Base-by-base conservation (phyloP, 2,888 invertebrate species). In the Parasteatoda lunata region DNA sequence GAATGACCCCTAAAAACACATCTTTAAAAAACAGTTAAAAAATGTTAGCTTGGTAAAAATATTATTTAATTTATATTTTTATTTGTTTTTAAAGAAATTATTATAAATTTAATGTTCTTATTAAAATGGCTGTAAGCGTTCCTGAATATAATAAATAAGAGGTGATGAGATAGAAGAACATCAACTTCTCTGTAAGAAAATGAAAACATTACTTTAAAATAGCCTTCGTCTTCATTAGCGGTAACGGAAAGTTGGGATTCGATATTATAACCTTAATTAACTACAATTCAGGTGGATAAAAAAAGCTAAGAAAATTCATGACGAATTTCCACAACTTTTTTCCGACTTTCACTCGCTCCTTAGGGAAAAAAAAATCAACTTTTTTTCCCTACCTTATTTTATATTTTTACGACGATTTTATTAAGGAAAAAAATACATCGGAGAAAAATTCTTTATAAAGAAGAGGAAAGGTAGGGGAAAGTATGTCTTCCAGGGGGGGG, bases 251-350 rank as follows among this genome's bases (percentile, higher is more conserved):
- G 65, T n/a, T 30, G 11, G 52, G 79, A 54, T 48, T 15, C 64
- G 13, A 76, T 77, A 80, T 85, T 85, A 80, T 76, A 85, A 77
- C 85, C 64, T 85, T 85, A 85, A 85, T 85, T 85, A 85, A 85
- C 75, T 80, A 80, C 85, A 76, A 85, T 85, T 80, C 80, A 75
- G 70, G 76, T 80, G 85, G 77, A 71, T 85, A 80, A 85, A 85
- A 75, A 59, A 59, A 68, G 64, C 69, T 68, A 68, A 47, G 78
- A 6, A 78, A 84, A 84, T 71, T 77, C 85, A 85, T 85, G 80
- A 85, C 77, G 85, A 85, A 71, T 80, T 84, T 85, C 79, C 64
- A 7, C 13, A 52, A 13, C 13, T 65, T 70, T 52, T 13, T 54
- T 30, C 59, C 54, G 47, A 66, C 52, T 68, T 69, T 30, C 30